phyloP scores from a whole-genome alignment of 2,113 vertebrate species.

The Paraplagusia blochii region DNA sequence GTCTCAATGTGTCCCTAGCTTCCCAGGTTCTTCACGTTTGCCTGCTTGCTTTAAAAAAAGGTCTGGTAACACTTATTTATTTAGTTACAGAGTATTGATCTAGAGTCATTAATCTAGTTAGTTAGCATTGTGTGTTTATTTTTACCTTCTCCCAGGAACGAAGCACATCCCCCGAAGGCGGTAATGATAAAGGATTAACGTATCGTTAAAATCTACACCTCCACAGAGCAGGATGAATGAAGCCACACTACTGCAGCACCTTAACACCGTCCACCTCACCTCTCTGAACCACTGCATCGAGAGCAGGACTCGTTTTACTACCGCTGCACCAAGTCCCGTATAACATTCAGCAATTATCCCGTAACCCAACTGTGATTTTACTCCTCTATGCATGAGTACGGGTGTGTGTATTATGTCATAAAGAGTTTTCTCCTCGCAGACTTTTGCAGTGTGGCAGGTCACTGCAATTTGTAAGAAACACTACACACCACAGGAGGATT shows the following conservation, averaged over 20 bases:
- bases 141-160: neutral
- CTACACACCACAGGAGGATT: neutral
- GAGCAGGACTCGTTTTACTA: neutral
- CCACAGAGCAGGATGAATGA: too few species aligned
- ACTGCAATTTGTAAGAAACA: neutral
- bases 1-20: too few species aligned
- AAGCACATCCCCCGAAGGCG: neutral
- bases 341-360: neutral
- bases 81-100: too few species aligned
- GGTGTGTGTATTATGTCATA: neutral
- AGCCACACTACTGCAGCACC: neutral
- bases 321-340: neutral
- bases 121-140: neutral
- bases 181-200: neutral
- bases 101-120: neutral
- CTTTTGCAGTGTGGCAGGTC: neutral
- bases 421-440: too few species aligned
- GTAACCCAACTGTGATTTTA: neutral
- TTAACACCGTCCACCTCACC: neutral
- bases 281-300: neutral
- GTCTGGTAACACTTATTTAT: too few species aligned
- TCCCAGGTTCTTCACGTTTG: too few species aligned
- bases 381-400: too few species aligned
- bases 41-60: too few species aligned
- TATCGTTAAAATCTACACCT: neutral